Base-by-base conservation (phyloP, 1,140 invertebrate genomes). In the Latrodectus geometricus region DNA sequence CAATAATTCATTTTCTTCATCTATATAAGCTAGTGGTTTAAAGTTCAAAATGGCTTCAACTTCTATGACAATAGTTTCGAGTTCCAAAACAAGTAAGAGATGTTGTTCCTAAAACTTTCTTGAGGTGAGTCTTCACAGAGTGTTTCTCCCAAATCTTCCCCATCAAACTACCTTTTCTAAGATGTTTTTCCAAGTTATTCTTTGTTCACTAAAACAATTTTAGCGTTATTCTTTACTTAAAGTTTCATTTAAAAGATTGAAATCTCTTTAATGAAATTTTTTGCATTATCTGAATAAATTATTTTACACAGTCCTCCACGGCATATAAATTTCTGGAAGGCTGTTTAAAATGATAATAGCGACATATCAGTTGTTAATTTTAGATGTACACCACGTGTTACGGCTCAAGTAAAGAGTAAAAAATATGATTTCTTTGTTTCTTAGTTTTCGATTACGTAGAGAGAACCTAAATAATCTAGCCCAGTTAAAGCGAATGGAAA, bases 41-140 rank as follows among this genome's bases (percentile, higher is more conserved):
- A 89, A 91, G 88, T 91, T 92, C 7, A 91, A 69, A 68, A 89
- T 82, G 4, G 91, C 90, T 77, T 91, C 90, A 14, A 91, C 88
- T 86, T 90, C 89, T 52, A 87, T 87, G 35, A 90, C 17, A 0
- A 11, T 69, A 15, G 21, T 8, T 69, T 82, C 81, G 14, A 91
- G 76, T 68, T 91, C 88, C 86, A 89, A 88, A n/a, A 23, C 89
- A 89, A 9, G 89, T 91, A 5, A 91, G 86, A 8, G 65, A 56
- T 14, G 35, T 65, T 66, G 52, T 54, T 15, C 72, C 72, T 12
- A 84, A 14, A 8, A 70, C 73, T 17, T 61, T 81, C 48, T 78
- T 86, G 9, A 89, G 73, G 11, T 86, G 56, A 11, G 79, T 49
- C 56, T 89, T 89, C 48, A 87, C 72, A 48, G 75, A 73, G 35